Evolutionary conservation across 2,888 invertebrate species (phyloP).

Genomic region (Cabera pusaria): DNA sequence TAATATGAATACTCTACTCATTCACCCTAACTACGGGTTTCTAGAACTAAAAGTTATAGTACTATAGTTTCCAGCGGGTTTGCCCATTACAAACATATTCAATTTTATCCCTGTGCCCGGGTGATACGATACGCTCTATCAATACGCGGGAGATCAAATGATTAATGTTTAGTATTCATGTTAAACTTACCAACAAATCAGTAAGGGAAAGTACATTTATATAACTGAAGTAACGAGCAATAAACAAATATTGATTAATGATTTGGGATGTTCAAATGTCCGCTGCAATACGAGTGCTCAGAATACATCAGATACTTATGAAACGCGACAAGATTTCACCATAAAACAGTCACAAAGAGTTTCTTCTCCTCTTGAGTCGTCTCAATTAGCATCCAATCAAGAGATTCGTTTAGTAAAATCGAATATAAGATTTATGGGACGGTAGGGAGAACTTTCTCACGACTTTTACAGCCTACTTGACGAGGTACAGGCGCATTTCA

Average conservation of each 20-base stretch:
- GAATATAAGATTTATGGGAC: slow-evolving; percentile 62
- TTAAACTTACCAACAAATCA: slow-evolving; percentile 21
- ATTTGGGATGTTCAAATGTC: slow-evolving; percentile 52
- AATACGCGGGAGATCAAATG: slow-evolving; percentile 17
- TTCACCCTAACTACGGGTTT: no score
- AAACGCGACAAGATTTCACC: slow-evolving; percentile 49
- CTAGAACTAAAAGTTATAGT: no score
- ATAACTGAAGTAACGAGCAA: slow-evolving; percentile 57
- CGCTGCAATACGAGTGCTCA: slow-evolving; percentile 46
- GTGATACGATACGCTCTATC: no score
- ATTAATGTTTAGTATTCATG: slow-evolving; percentile 31
- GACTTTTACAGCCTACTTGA: slow-evolving; percentile 44
- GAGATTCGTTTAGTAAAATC: slow-evolving; percentile 64
- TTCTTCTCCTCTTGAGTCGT: slow-evolving; percentile 49
- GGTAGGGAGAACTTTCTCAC: slow-evolving; percentile 65
- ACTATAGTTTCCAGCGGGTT: no score
- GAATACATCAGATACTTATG: slow-evolving; percentile 41
- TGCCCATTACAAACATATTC: no score
- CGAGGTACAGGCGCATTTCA: slow-evolving; percentile 53
- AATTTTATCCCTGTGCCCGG: no score
- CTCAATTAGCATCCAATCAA: slow-evolving; percentile 73
- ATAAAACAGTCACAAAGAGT: slow-evolving; percentile 49
- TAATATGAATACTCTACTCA: no score
- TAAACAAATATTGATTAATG: slow-evolving; percentile 66
- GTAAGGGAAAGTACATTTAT: slow-evolving; percentile 66